Conservation (phyloP, 1,140 invertebrate genomes). For the Ceratosolen solmsi region DNA sequence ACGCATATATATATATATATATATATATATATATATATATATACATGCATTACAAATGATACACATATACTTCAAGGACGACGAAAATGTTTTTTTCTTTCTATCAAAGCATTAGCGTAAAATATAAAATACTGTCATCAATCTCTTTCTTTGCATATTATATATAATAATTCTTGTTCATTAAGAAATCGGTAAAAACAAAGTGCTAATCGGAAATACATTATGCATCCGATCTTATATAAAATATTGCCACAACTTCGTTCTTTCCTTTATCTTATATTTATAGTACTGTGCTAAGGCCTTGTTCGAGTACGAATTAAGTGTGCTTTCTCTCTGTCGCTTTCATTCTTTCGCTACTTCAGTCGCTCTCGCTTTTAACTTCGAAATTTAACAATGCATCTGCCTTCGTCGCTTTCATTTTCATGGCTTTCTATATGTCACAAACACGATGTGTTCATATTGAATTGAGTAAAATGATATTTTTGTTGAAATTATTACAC, state of each 20-base stretch:
- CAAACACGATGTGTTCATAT: too few species aligned
- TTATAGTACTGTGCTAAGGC: conserved; percentile 59
- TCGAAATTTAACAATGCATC: conserved; percentile 15
- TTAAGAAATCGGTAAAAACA: conserved; percentile 47
- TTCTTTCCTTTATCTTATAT: conserved; percentile 49
- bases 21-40: too few species aligned
- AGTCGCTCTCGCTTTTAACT: conserved; percentile 8
- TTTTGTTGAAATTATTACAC: too few species aligned
- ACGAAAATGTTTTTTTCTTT: conserved; percentile 36
- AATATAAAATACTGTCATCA: conserved; percentile 65
- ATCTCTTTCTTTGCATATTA: conserved; percentile 53
- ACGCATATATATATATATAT: too few species aligned
- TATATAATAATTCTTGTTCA: too few species aligned
- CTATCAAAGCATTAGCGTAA: conserved; percentile 54
- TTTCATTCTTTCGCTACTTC: not conserved
- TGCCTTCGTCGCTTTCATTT: conserved; percentile 15
- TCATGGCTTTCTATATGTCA: too few species aligned
- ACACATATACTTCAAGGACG: conserved; percentile 35
- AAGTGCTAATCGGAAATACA: conserved; percentile 50
- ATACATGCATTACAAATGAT: not conserved
- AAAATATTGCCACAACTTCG: conserved; percentile 61
- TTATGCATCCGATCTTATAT: conserved; percentile 47
- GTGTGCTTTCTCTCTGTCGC: conserved; percentile 24
- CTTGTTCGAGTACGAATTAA: conserved; percentile 55
- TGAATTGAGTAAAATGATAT: too few species aligned